Evolutionary conservation across 2,113 vertebrate species (phyloP).

Genomic region (Oxyruncus cristatus): DNA sequence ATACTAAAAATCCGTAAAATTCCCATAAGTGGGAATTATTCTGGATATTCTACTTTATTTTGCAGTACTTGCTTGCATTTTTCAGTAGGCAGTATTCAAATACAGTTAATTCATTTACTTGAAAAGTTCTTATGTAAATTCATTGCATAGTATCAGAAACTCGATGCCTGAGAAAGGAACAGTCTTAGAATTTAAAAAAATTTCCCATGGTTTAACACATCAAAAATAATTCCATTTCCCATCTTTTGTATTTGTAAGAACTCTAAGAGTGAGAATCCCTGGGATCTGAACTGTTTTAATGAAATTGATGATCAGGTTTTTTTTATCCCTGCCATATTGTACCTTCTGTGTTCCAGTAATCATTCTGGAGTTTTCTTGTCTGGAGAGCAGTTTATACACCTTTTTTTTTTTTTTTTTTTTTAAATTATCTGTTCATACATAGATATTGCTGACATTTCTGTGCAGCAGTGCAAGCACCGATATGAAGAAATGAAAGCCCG

Average conservation of each 20-base stretch:
- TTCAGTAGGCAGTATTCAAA: neutral
- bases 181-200: neutral
- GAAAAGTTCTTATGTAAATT: neutral
- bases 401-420: neutral
- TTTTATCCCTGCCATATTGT: neutral
- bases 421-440: neutral
- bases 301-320: neutral
- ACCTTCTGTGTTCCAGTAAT: neutral
- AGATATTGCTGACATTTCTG: conserved; percentile 93
- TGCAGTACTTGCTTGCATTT: neutral
- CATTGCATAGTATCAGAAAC: neutral
- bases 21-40: neutral
- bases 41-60: neutral
- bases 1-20: neutral
- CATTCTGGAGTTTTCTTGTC: neutral
- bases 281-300: neutral
- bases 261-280: neutral
- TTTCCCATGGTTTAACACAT: neutral
- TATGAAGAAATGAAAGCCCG: conserved; percentile 88
- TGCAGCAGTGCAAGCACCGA: conserved; percentile 91
- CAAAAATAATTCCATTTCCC: neutral
- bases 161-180: neutral
- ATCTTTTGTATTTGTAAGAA: neutral
- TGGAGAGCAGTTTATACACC: neutral
- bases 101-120: neutral